phyloP scores from a whole-genome alignment of 2,888 invertebrate species.

The Euplexia lucipara region DNA sequence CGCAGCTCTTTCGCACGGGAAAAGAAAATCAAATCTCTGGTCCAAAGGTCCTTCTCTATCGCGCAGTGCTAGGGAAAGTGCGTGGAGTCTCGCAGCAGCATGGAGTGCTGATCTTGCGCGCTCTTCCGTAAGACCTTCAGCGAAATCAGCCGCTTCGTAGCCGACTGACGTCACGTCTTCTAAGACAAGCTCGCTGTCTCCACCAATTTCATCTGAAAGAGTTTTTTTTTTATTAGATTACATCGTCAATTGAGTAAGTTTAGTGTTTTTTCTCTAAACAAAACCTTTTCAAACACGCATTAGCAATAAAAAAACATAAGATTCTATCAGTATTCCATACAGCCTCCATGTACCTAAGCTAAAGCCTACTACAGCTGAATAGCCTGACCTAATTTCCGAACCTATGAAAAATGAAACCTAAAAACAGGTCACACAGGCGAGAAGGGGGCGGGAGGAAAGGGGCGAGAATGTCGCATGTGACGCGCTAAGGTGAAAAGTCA shows the following conservation, averaged over 20 bases:
- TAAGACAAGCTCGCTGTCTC: conserved; percentile 92
- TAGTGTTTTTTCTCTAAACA: background rate
- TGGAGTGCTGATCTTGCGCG: conserved; percentile 93
- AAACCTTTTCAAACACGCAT: background rate
- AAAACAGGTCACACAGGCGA: conserved; percentile 62
- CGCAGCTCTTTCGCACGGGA: conserved; percentile 95
- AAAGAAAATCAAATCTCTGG: conserved; percentile 92
- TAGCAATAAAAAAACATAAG: background rate
- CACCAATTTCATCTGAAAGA: conserved; percentile 86
- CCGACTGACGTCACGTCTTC: conserved; percentile 93
- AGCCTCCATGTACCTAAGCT: background rate
- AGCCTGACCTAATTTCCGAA: conserved; percentile 58
- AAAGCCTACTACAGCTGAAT: conserved; percentile 28
- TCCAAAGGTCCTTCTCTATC: conserved; percentile 88
- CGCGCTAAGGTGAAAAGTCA: conserved; percentile 63
- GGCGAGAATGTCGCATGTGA: conserved; percentile 46
- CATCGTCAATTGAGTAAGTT: background rate
- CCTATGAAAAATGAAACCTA: conserved; percentile 55
- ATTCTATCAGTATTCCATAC: background rate
- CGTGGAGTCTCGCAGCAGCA: conserved; percentile 94
- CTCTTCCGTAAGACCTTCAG: conserved; percentile 92
- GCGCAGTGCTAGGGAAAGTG: conserved; percentile 92
- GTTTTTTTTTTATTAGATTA: background rate
- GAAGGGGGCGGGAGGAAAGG: conserved; percentile 34
- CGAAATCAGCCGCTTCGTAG: conserved; percentile 93